A percentile compares a stretch with the other conserved stretches of the same genome.
phyloP scores from a whole-genome alignment of 2,888 invertebrate genomes.

The Neuroscelio doddi region DNA sequence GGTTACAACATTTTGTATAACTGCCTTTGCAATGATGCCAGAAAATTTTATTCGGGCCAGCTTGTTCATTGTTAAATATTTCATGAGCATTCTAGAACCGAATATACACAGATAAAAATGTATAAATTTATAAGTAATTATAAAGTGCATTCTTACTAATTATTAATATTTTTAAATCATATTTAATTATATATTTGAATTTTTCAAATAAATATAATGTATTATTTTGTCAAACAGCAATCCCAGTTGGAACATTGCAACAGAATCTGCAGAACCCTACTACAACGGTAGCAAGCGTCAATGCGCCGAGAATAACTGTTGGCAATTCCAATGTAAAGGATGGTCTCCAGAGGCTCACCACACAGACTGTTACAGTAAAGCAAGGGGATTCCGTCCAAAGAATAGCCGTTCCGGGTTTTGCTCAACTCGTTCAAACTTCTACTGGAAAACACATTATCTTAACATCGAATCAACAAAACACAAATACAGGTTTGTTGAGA shows the following conservation, averaged over 20 bases:
- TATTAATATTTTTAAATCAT: not conserved
- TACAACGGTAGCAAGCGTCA: constrained; percentile 56
- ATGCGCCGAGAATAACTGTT: constrained; percentile 70
- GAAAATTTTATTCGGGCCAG: constrained; percentile 67
- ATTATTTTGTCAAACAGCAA: constrained; percentile 62
- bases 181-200: not conserved
- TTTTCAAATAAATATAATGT: not conserved
- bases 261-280: constrained; percentile 64
- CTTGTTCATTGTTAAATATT: constrained; percentile 64
- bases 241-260: constrained; percentile 72
- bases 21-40: constrained; percentile 68
- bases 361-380: constrained; percentile 68
- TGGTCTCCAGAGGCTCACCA: constrained; percentile 62
- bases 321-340: constrained; percentile 64
- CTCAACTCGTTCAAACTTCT: constrained; percentile 82
- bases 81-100: constrained; percentile 62
- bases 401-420: constrained; percentile 71
- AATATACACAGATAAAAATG: constrained; percentile 49
- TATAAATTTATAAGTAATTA: not conserved
- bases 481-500: constrained; percentile 65
- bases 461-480: constrained; percentile 73
- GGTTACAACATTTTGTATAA: constrained; percentile 45
- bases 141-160: not conserved
- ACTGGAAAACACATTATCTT: constrained; percentile 81
- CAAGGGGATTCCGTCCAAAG: constrained; percentile 70